phyloP scores from a whole-genome alignment of 2,113 vertebrate species.

The Lophius piscatorius region DNA sequence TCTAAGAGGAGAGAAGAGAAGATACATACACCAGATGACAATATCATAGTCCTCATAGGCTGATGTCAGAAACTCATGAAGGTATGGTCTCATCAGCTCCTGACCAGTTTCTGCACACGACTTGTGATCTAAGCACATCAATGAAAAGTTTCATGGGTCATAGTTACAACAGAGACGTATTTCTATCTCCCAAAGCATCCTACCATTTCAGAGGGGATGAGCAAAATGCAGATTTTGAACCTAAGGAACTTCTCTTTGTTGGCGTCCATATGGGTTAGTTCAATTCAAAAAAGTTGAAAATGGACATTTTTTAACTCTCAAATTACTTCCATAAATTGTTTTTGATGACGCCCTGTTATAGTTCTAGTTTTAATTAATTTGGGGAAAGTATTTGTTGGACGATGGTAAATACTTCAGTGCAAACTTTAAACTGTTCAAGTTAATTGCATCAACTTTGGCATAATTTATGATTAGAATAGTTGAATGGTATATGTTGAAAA shows the following conservation, averaged over 20 bases:
- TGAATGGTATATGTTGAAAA: too few relatives aligned
- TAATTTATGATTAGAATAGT: too few relatives aligned
- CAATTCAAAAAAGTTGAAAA: not conserved
- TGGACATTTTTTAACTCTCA: not conserved
- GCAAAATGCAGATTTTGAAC: not conserved
- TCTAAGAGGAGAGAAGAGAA: not conserved
- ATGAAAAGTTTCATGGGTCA: not conserved
- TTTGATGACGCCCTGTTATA: too few relatives aligned
- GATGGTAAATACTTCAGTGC: too few relatives aligned
- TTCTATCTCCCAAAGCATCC: not conserved
- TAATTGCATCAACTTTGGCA: too few relatives aligned
- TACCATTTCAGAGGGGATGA: not conserved
- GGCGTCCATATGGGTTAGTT: not conserved
- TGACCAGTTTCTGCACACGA: constrained; percentile 97
- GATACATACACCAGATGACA: constrained; percentile 98
- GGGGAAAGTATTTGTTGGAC: not conserved
- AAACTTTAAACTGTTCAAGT: too few relatives aligned
- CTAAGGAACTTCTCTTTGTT: not conserved
- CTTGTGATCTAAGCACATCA: constrained; percentile 88
- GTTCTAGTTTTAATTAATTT: not conserved
- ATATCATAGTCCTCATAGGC: constrained; percentile 99
- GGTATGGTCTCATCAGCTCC: constrained; percentile 97
- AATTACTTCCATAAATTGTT: too few relatives aligned
- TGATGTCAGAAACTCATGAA: constrained; percentile 96
- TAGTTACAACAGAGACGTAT: not conserved